Conservation (phyloP, 2,113 vertebrate genomes). For the Ifrita kowaldi region DNA sequence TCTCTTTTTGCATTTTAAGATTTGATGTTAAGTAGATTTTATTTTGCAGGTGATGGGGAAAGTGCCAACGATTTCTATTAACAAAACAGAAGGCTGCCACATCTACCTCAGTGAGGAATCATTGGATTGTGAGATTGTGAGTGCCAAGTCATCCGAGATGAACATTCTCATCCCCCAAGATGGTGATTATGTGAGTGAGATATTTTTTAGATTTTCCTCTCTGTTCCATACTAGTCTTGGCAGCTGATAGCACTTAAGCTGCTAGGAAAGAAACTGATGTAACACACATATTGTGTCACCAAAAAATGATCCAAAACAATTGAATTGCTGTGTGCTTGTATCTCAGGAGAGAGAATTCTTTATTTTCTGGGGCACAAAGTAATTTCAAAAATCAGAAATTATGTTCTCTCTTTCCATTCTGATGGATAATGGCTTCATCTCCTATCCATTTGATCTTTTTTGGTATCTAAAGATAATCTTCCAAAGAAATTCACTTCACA, state of each 20-base stretch:
- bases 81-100: slow-evolving; percentile 97
- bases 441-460: background rate
- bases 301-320: background rate
- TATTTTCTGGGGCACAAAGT: background rate
- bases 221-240: background rate
- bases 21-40: background rate
- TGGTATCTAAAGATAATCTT: background rate
- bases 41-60: slow-evolving; percentile 85
- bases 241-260: background rate
- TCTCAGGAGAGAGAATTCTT: background rate
- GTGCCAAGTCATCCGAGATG: slow-evolving; percentile 97
- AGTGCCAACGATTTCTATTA: slow-evolving; percentile 96
- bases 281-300: background rate
- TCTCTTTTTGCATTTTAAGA: background rate
- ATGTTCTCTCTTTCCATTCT: background rate
- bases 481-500: background rate
- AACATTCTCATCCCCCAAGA: slow-evolving; percentile 89
- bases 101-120: slow-evolving; percentile 91
- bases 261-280: background rate
- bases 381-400: background rate
- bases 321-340: background rate
- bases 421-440: background rate
- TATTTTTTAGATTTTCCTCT: background rate
- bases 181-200: slow-evolving; percentile 88
- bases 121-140: slow-evolving; percentile 90